Base-by-base conservation (phyloP, 2,797 vertebrate genomes). In the Momotus momota region DNA sequence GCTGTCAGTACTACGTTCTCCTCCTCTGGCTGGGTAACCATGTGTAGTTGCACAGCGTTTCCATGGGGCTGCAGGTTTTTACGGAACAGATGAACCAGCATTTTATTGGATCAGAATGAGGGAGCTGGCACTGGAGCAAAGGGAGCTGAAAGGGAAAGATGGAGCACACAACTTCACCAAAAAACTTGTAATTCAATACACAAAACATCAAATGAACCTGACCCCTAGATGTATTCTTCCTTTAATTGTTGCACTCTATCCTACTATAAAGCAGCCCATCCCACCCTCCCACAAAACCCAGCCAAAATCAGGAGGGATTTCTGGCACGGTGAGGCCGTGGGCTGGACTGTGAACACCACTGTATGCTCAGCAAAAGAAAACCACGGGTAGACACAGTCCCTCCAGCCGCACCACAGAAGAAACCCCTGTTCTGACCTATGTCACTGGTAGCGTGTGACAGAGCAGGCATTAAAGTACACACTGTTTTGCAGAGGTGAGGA, bases 21-120 rank as follows among this genome's bases (percentile, higher is more conserved):
- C 38, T 89, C 31, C 64, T 54, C 35, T 3, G 1, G 22, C 45
- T 65, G 38, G 31, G 21, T 27, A 33, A 41, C 26, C 9, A 1
- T 6, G 29, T 13, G 43, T 38, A 65, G 26, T 17, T 61, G 26
- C 31, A n/a, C 3, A 2, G 14, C 0, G 2, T 58, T 81, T 55
- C 58, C 43, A 49, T 2, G 0, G 62, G 43, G 74, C 31, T 57
- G 51, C 29, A 61, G 43, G 23, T 33, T 73, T 70, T 74, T 43
- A 58, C 0, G 5, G 51, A 0, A 0, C 62, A 77, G 74, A 61
- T 10, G 20, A 71, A 58, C 15, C 43, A 17, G 43, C 1, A 0
- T 73, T 55, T 82, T 70, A 40, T 3, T 46, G 48, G 55, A 43
- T 77, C 1, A 2, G 72, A 77, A 31, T 19, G 69, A 88, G 23